Evolutionary conservation across 2,888 invertebrate genomes (phyloP).

Genomic region (Willowsia nigromaculata): DNA sequence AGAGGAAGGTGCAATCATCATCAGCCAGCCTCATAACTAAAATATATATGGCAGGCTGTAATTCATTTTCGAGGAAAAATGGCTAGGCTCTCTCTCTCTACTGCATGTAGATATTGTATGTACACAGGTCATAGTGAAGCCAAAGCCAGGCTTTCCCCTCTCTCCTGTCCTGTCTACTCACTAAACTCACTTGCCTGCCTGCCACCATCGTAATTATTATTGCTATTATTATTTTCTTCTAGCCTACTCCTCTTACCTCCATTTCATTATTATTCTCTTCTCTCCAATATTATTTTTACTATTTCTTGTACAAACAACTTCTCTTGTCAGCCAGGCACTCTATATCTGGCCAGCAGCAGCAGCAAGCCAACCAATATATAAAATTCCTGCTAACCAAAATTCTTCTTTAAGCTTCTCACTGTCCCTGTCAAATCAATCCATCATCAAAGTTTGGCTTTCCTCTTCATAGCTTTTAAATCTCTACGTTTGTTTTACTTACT

Average conservation of each 20-base stretch:
- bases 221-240: constrained; percentile 21
- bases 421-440: constrained; percentile 58
- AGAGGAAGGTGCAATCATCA: constrained; percentile 31
- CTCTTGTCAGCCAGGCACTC: constrained; percentile 31
- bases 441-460: constrained; percentile 23
- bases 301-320: constrained; percentile 25
- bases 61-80: constrained; percentile 53
- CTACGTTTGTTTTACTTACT: constrained; percentile 31
- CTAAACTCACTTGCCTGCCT: neutral
- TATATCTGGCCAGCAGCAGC: too few relatives aligned
- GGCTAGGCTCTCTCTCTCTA: neutral
- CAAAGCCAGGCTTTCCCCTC: constrained; percentile 45
- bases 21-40: constrained; percentile 23
- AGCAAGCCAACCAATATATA: too few relatives aligned
- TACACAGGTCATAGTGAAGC: too few relatives aligned
- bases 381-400: constrained; percentile 14
- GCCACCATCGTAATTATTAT: constrained; percentile 35
- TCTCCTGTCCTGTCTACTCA: constrained; percentile 3
- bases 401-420: constrained; percentile 17
- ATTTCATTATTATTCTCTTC: neutral
- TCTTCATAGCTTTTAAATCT: constrained; percentile 27
- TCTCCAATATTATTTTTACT: neutral
- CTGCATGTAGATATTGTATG: too few relatives aligned
- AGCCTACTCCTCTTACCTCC: constrained; percentile 17
- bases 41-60: constrained; percentile 43